Percentiles rank a stretch among this genome's conserved stretches.
Conservation (phyloP, 2,888 invertebrate genomes). For the Linyphia triangularis region DNA sequence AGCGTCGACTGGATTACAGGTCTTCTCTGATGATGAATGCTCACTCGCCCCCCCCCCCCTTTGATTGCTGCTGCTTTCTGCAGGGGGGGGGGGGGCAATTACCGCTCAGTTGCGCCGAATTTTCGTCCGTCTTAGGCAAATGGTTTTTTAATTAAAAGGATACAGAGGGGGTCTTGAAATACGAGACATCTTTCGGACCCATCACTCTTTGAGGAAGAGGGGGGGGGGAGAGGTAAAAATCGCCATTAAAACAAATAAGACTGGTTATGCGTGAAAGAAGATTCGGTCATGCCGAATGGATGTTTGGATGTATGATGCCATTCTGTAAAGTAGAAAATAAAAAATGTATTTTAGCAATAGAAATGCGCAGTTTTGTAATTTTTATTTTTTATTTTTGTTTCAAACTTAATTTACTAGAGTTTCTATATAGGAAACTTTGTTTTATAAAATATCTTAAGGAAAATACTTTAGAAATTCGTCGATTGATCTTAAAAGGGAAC, state of each 20-base stretch:
- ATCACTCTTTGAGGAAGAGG: slow-evolving; percentile 17
- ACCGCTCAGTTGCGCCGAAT: background rate
- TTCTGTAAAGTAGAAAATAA: too few species aligned
- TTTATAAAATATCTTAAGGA: too few species aligned
- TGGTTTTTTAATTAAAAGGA: slow-evolving; percentile 75
- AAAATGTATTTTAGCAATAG: too few species aligned
- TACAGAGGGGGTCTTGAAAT: slow-evolving; percentile 16
- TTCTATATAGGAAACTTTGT: too few species aligned
- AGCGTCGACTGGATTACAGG: slow-evolving; percentile 72
- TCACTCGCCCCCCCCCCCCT: slow-evolving; percentile 21
- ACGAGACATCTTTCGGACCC: slow-evolving; percentile 5
- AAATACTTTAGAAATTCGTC: too few species aligned
- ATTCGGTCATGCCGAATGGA: slow-evolving; percentile 1
- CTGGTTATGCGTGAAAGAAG: slow-evolving; percentile 43
- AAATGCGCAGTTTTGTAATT: too few species aligned
- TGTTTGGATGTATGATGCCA: background rate
- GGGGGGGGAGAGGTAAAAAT: background rate
- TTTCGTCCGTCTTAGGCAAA: slow-evolving; percentile 64
- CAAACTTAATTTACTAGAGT: too few species aligned
- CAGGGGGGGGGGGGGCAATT: slow-evolving; percentile 17
- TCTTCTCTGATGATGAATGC: slow-evolving; percentile 74
- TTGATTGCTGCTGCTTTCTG: slow-evolving; percentile 52
- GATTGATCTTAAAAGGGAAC: too few species aligned
- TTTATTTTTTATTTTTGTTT: too few species aligned
- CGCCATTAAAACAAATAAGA: slow-evolving; percentile 40